A percentile compares a stretch with the other conserved stretches of the same genome.
Evolutionary conservation across 2,113 vertebrate species (phyloP).

Genomic region (Corydoras maculifer): DNA sequence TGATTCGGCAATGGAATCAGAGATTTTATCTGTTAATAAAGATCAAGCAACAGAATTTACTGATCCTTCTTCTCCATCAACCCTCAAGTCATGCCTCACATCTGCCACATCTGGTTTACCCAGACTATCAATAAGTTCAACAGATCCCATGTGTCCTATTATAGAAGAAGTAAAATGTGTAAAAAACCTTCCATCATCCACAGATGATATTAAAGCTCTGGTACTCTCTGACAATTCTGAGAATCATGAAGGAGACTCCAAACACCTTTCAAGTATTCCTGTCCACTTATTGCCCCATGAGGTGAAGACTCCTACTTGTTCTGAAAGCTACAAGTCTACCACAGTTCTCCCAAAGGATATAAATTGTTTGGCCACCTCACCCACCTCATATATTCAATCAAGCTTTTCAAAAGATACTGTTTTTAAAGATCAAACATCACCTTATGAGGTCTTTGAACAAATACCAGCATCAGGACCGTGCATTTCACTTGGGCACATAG

Average conservation of each 20-base stretch:
- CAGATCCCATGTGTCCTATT: slow-evolving; percentile 24
- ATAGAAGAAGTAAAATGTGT: slow-evolving; percentile 18
- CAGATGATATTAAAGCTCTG: background rate
- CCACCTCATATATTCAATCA: slow-evolving; percentile 21
- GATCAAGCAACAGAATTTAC: background rate
- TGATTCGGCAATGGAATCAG: background rate
- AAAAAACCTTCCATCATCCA: slow-evolving; percentile 8
- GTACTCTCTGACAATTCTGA: no score
- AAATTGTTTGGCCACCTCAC: slow-evolving; percentile 29
- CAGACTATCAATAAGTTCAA: slow-evolving; percentile 2
- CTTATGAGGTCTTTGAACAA: slow-evolving; percentile 3
- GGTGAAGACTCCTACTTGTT: background rate
- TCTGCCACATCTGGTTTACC: slow-evolving; percentile 27
- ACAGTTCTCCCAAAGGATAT: slow-evolving; percentile 1
- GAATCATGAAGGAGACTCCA: no score
- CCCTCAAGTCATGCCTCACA: slow-evolving; percentile 26
- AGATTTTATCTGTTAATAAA: slow-evolving; percentile 1
- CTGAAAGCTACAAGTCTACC: slow-evolving; percentile 6
- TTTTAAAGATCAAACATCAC: slow-evolving; percentile 11
- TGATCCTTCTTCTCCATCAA: slow-evolving; percentile 29
- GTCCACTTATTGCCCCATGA: no score
- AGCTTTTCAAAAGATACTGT: slow-evolving; percentile 1
- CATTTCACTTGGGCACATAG: background rate
- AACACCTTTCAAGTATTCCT: no score
- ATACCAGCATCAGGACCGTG: slow-evolving; percentile 5